These are phyloP conservation scores for Ruditapes philippinarum DNA, from an alignment of 1,140 invertebrate genomes.

Conservation along the genomic window DNA sequence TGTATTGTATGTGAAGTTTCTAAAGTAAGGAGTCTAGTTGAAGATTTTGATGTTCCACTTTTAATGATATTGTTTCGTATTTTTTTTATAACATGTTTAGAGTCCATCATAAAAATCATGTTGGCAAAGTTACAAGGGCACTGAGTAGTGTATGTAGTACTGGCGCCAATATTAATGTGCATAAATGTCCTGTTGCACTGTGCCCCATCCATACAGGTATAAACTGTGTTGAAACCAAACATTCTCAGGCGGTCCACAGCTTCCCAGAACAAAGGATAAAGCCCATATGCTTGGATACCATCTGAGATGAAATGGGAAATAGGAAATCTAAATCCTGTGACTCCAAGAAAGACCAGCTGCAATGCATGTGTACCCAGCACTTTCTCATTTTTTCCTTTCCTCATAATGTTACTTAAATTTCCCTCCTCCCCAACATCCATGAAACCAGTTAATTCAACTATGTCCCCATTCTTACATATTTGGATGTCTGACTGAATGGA, in stretches of 20 bases:
- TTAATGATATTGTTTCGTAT: background rate
- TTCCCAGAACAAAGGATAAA: conserved; percentile 24
- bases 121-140: background rate
- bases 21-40: background rate
- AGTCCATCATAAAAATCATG: background rate
- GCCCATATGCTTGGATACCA: background rate
- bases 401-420: background rate
- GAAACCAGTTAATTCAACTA: conserved; percentile 37
- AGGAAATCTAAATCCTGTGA: conserved; percentile 34
- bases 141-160: background rate
- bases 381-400: background rate
- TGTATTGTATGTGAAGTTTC: background rate
- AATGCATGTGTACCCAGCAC: background rate
- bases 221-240: conserved; percentile 27
- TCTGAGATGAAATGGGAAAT: conserved; percentile 11
- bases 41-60: background rate
- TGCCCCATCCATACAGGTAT: conserved; percentile 38
- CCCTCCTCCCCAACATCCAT: conserved; percentile 1
- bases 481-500: conserved; percentile 37
- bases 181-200: conserved; percentile 24
- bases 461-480: conserved; percentile 6
- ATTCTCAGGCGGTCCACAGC: background rate
- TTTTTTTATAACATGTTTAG: conserved; percentile 17
- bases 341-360: conserved; percentile 20
- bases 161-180: background rate